Base-by-base conservation (phyloP, 2,888 invertebrate species). In the Oxycera nigricornis region DNA sequence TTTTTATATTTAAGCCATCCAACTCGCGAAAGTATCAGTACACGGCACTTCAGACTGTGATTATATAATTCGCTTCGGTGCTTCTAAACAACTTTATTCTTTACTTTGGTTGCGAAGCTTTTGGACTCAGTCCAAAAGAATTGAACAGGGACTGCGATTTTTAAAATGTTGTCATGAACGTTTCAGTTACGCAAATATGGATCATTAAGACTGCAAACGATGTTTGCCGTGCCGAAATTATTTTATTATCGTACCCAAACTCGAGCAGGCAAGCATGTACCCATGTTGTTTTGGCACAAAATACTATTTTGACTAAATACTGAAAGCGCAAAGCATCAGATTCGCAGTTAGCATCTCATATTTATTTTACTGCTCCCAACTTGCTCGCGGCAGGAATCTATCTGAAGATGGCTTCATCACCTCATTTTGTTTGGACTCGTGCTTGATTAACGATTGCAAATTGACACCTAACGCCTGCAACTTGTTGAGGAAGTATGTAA, bases 1-100 rank as follows among this genome's bases (percentile, higher is more conserved):
- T 59, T 59, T 59, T 59, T 59, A 59, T 59, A 30, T 59, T 59
- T 30, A 22, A 11, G 30, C 59, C 59, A 28, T 14, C 30, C 14
- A 6, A 59, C 30, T 30, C 59, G 59, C 28, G 59, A 59, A 59
- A 28, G 59, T 30, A 59, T 17, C 24, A 24, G 52, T 24, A 2
- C 52, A 55, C 11, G 20, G 22, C 11, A 2, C 52, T 20, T 20
- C 24, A 46, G n/a, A 7, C 46, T n/a, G 17, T 14, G 46, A 46
- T 55, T 24, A 55, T 55, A 24, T 9, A 55, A 55, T 24, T 11
- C 24, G 22, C 9, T 24, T 39, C 39, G 39, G 7, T 39, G 9
- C 26, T 59, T 7, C 55, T 14, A 55, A 9, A 26, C 30, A 30
- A 9, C 59, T 59, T 14, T 14, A 59, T 59, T 59, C 30, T 17